Evolutionary conservation across 2,888 invertebrate species (phyloP).

Genomic region (Tuberolachnus salignus): DNA sequence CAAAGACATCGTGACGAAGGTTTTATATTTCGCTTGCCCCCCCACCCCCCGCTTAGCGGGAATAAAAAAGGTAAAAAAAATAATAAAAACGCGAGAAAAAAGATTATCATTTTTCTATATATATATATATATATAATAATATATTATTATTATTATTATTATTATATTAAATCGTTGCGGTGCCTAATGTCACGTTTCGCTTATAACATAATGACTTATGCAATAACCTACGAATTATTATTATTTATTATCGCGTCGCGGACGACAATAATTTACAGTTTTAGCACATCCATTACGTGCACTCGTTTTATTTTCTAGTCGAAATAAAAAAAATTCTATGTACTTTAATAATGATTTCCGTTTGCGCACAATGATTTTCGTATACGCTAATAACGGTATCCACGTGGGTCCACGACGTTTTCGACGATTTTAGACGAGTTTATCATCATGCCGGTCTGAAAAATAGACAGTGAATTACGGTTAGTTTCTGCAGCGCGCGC

Average conservation of each 20-base stretch:
- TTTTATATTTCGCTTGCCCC: conserved; percentile 4
- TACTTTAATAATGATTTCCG: too few relatives aligned
- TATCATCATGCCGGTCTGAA: too few relatives aligned
- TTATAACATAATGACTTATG: conserved; percentile 1
- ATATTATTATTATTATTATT: too few relatives aligned
- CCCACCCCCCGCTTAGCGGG: too few relatives aligned
- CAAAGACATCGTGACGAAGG: conserved; percentile 21
- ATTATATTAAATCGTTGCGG: neutral
- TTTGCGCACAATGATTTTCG: too few relatives aligned
- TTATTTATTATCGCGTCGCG: neutral
- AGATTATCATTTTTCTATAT: too few relatives aligned
- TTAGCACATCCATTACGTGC: conserved; percentile 9
- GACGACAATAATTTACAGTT: neutral
- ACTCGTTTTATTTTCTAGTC: neutral
- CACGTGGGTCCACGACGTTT: too few relatives aligned
- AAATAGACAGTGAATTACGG: too few relatives aligned
- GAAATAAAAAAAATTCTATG: neutral
- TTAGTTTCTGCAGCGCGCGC: too few relatives aligned
- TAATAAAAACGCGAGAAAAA: neutral
- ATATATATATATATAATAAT: too few relatives aligned
- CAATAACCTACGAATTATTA: neutral
- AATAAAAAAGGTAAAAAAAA: neutral
- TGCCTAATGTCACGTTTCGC: conserved; percentile 13
- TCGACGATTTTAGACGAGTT: too few relatives aligned
- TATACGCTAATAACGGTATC: too few relatives aligned